Conservation (phyloP, 2,797 vertebrate species). For the Coregonus suidteri region DNA sequence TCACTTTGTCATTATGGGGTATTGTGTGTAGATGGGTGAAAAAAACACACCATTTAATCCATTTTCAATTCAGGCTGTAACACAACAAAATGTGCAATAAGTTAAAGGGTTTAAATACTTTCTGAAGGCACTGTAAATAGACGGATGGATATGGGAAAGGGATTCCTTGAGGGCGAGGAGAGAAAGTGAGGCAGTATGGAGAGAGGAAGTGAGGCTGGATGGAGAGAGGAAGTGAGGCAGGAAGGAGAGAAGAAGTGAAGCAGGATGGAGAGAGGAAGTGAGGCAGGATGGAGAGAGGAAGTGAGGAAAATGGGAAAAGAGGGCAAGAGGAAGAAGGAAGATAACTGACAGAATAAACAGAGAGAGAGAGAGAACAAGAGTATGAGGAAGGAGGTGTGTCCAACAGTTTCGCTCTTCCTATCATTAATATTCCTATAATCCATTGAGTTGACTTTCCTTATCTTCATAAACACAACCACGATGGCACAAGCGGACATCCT, state of each 20-base stretch:
- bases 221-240: background rate
- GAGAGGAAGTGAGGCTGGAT: background rate
- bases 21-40: no score
- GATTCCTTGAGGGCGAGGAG: background rate
- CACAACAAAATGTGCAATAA: no score
- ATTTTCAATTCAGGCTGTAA: no score
- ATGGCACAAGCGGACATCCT: background rate
- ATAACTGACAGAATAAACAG: background rate
- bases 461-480: background rate
- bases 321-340: background rate
- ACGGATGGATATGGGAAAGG: background rate
- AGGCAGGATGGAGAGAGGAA: constrained; percentile 1
- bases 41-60: no score
- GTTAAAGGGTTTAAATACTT: no score
- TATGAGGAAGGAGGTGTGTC: background rate
- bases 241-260: background rate
- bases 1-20: no score
- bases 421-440: background rate
- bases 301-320: constrained; percentile 4
- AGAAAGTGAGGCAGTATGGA: no score
- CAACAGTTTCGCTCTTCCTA: background rate
- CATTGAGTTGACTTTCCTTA: background rate
- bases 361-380: background rate
- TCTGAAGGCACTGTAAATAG: background rate
- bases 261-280: background rate